Conservation (phyloP, 1,140 invertebrate species). For the Eriocheir sinensis region DNA sequence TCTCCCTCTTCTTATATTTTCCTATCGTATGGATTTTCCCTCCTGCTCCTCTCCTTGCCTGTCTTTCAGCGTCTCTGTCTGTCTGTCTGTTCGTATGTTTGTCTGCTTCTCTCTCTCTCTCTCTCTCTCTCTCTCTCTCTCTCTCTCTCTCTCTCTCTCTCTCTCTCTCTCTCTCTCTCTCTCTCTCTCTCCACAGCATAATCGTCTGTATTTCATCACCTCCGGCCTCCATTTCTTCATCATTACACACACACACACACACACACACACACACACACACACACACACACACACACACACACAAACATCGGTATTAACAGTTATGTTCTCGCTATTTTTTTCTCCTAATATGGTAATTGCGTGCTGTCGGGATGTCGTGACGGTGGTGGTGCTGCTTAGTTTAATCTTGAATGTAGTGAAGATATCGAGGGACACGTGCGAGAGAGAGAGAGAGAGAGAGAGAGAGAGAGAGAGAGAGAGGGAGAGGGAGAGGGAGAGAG, state of each 20-base stretch:
- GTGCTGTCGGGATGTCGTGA: not conserved
- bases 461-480: too few species aligned
- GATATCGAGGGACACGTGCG: too few species aligned
- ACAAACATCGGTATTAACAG: too few species aligned
- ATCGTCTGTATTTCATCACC: not conserved
- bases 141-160: constrained; percentile 52
- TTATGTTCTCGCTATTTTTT: too few species aligned
- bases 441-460: too few species aligned
- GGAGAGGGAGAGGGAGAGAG: too few species aligned
- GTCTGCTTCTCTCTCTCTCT: not conserved
- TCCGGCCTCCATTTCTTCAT: not conserved
- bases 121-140: constrained; percentile 56
- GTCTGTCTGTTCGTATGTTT: not conserved
- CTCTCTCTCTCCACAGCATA: not conserved
- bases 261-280: not conserved
- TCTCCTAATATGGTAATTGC: not conserved
- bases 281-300: too few species aligned
- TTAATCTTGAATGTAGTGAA: not conserved
- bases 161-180: constrained; percentile 51
- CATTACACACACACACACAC: not conserved
- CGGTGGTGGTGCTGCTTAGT: not conserved
- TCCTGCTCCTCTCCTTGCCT: not conserved
- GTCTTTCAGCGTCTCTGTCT: not conserved
- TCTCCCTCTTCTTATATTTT: constrained; percentile 1
- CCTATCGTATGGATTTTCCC: not conserved